phyloP scores from a whole-genome alignment of 1,140 invertebrate species.

The Metaphire vulgaris region DNA sequence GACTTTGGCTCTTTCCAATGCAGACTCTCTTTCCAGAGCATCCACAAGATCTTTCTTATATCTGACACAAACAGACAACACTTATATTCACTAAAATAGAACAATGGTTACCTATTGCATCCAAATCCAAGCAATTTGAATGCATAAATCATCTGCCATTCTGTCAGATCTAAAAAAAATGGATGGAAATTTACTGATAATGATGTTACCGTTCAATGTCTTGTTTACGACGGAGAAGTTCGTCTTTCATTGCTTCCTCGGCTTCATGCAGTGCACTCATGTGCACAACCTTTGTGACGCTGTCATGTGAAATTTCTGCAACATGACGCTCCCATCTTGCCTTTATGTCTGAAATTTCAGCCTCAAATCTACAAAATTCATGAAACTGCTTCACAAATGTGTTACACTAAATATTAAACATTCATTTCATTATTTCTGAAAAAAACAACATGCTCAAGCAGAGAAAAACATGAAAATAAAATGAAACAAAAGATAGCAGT shows the following conservation, averaged over 20 bases:
- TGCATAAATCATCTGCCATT: too few relatives aligned
- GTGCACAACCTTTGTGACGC: constrained; percentile 40
- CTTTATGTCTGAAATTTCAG: constrained; percentile 38
- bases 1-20: constrained; percentile 40
- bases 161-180: too few relatives aligned
- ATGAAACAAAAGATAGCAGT: too few relatives aligned
- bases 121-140: too few relatives aligned
- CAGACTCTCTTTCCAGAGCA: constrained; percentile 41
- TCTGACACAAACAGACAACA: constrained; percentile 27
- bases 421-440: too few relatives aligned
- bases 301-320: constrained; percentile 37
- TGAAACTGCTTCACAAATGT: too few relatives aligned
- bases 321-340: constrained; percentile 42
- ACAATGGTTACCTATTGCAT: too few relatives aligned
- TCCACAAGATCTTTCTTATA: constrained; percentile 44
- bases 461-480: too few relatives aligned
- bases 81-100: too few relatives aligned
- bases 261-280: constrained; percentile 38
- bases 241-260: constrained; percentile 37
- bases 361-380: constrained; percentile 37
- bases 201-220: constrained; percentile 40
- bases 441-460: too few relatives aligned
- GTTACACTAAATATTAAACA: too few relatives aligned
- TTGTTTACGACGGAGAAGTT: constrained; percentile 41
- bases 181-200: too few relatives aligned